Conservation (phyloP, 2,797 vertebrate genomes). For the Silurus aristotelis region DNA sequence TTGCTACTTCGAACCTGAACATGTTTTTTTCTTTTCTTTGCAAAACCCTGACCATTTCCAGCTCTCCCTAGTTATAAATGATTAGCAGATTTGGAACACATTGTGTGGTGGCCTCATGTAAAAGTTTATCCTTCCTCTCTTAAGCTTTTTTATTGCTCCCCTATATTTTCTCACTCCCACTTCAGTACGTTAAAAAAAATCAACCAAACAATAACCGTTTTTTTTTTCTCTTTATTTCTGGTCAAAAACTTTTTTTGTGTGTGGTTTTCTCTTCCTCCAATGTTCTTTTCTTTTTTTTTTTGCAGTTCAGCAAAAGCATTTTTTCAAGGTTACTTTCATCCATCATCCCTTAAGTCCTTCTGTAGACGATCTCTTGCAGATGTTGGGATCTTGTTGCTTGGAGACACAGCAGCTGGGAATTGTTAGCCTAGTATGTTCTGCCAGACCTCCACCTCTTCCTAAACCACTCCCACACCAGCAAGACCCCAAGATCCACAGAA, state of each 20-base stretch:
- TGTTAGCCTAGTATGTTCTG: conserved; percentile 59
- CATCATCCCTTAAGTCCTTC: conserved; percentile 3
- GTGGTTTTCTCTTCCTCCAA: not conserved
- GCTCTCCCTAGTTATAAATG: conserved; percentile 20
- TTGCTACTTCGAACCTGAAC: conserved; percentile 10
- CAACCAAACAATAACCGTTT: not conserved
- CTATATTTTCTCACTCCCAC: not conserved
- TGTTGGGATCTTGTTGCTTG: conserved; percentile 60
- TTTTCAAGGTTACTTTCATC: conserved; percentile 32
- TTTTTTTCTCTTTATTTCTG: not conserved
- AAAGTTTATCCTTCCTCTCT: conserved; percentile 24
- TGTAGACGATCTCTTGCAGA: conserved; percentile 63
- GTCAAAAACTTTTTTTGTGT: not conserved
- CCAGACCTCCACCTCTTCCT: conserved; percentile 34
- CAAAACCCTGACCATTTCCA: conserved; percentile 30
- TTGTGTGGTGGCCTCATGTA: not conserved
- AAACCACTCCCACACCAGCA: conserved; percentile 19
- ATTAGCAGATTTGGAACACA: conserved; percentile 31
- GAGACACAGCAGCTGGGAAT: conserved; percentile 72
- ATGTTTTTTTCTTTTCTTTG: conserved; percentile 13
- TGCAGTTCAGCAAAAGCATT: not conserved
- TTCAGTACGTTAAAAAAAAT: not conserved
- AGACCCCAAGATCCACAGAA: conserved; percentile 36
- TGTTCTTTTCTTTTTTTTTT: not conserved
- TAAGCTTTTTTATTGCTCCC: not conserved